Conservation (phyloP, 2,888 invertebrate genomes). For the Cynaeus angustus region DNA sequence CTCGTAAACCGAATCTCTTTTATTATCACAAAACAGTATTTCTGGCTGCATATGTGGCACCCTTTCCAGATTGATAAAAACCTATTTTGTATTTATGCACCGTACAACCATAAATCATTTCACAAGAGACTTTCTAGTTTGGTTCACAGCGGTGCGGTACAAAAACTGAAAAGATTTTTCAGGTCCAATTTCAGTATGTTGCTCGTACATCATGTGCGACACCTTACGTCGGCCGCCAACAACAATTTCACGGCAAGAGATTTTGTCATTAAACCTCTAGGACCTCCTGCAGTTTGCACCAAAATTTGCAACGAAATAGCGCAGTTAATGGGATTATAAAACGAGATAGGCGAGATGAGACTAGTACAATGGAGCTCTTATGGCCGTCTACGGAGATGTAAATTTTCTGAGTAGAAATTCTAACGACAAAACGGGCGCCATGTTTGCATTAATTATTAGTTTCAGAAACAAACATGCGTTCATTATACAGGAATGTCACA, state of each 20-base stretch:
- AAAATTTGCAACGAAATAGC: slow-evolving; percentile 18
- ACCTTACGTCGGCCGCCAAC: slow-evolving; percentile 25
- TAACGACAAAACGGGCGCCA: slow-evolving; percentile 1
- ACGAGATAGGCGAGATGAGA: slow-evolving; percentile 12
- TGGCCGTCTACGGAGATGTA: slow-evolving; percentile 8
- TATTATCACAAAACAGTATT: background rate
- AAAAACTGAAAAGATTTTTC: slow-evolving; percentile 35
- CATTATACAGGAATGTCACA: background rate
- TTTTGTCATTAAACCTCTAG: slow-evolving; percentile 28
- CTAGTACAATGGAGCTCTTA: slow-evolving; percentile 4
- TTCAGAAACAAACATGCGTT: background rate
- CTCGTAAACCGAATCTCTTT: slow-evolving; percentile 1
- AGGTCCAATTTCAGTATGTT: slow-evolving; percentile 29
- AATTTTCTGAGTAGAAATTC: background rate
- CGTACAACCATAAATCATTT: slow-evolving; percentile 28
- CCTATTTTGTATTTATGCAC: slow-evolving; percentile 35
- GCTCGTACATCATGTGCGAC: slow-evolving; percentile 40
- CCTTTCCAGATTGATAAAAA: slow-evolving; percentile 32
- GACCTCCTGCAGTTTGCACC: slow-evolving; percentile 35
- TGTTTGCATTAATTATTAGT: slow-evolving; percentile 4
- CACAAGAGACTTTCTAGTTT: slow-evolving; percentile 29
- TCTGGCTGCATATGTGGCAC: background rate
- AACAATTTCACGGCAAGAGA: slow-evolving; percentile 44
- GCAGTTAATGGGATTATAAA: slow-evolving; percentile 22
- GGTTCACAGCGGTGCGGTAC: slow-evolving; percentile 10